Conservation (phyloP, 2,888 invertebrate species). For the Callosobruchus maculatus region DNA sequence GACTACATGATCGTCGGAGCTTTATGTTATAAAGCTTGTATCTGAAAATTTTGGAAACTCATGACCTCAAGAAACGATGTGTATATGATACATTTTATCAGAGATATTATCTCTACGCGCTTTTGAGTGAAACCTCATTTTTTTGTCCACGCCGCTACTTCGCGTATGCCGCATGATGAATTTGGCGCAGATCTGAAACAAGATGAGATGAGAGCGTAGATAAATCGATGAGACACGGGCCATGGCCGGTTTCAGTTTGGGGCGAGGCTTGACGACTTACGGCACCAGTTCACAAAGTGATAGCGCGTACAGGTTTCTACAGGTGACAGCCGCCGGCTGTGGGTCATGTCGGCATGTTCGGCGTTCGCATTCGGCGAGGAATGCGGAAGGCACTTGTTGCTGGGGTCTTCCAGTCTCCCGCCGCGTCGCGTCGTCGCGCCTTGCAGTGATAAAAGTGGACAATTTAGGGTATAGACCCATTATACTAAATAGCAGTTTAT, state of each 20-base stretch:
- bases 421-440: not conserved
- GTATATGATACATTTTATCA: too few species aligned
- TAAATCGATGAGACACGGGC: not conserved
- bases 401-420: not conserved
- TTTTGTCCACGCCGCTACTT: not conserved
- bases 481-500: too few species aligned
- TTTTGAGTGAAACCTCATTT: not conserved
- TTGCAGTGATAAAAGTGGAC: too few species aligned
- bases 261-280: not conserved
- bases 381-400: conserved; percentile 28
- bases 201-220: not conserved
- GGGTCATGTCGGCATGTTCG: conserved; percentile 19
- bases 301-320: conserved; percentile 10
- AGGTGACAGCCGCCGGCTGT: conserved; percentile 33
- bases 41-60: too few species aligned
- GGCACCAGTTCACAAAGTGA: not conserved
- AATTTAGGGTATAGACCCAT: too few species aligned
- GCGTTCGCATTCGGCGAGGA: conserved; percentile 13
- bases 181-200: not conserved
- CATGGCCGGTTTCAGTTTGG: not conserved
- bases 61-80: too few species aligned
- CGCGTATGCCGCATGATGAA: not conserved
- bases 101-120: too few species aligned
- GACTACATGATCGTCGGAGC: too few species aligned
- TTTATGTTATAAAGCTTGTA: too few species aligned